Evolutionary conservation across 2,797 vertebrate genomes (phyloP), one percentile per base, ranked within the genome.

Genomic region (Sebastes elongatus): DNA sequence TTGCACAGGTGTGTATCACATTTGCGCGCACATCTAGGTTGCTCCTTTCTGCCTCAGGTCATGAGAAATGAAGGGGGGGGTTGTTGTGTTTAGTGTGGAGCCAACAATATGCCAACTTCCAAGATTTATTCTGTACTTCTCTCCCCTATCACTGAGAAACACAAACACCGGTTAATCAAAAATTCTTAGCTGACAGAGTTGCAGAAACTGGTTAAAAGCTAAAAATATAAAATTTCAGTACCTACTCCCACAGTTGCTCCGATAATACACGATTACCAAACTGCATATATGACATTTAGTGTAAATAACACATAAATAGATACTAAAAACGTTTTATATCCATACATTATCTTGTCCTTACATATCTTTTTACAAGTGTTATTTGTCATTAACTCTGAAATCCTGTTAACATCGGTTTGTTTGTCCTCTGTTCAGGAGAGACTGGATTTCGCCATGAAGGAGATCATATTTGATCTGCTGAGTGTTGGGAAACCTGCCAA

Each of bases 1-100:
- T 99, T 88, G 98, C 98, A 82, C 99, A 99, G 98, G 99, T 97
- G 92, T 83, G 76, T 86, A 27, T 75, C 74, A 16, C 4, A 33
- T 13, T 52, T 27, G 2, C 25, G 60, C 46, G 3, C 7, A 49
- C n/a, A 30, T 52, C 10, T 18, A 27, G 5, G 20, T 55, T 57
- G 27, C 3, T 28, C 18, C 28, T 35, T 1, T 46, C n/a, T 33
- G 35, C 49, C 72, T 25, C 6, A 33, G 55, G 1, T 30, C 55
- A 32, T 22, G 10, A 74, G 14, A 63, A 64, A 42, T 78, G 14
- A 20, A 61, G 10, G 25, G 6, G 6, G 4, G 5, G 8, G 49
- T 49, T 75, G 60, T 76, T 76, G 28, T 59, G 46, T 63, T 64
- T 46, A 65, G 30, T 23, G 14, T 55, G 11, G 33, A 28, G 28